A percentile compares a stretch with the other conserved stretches of the same genome.
phyloP scores from a whole-genome alignment of 2,888 invertebrate species.

The Entomobrya proxima region DNA sequence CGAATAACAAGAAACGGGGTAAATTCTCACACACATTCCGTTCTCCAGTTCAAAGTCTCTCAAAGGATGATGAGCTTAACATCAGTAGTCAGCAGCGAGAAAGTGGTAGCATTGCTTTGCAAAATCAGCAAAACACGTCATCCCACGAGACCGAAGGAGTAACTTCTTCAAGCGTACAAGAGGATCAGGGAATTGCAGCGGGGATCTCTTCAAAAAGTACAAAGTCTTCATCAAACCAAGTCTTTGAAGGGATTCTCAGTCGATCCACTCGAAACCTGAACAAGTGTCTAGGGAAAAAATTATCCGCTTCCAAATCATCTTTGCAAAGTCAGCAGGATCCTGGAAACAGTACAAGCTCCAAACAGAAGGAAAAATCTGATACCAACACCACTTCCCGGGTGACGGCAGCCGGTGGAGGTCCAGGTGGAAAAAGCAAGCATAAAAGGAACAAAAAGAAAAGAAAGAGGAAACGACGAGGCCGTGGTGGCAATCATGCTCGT shows the following conservation, averaged over 20 bases:
- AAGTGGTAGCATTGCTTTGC: background rate
- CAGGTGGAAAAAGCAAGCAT: constrained; percentile 42
- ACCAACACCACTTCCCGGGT: background rate
- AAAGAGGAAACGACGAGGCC: constrained; percentile 1
- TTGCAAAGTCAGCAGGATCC: constrained; percentile 46
- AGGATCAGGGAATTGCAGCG: background rate
- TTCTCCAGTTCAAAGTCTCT: constrained; percentile 15
- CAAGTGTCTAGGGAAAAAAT: constrained; percentile 50
- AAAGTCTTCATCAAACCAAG: constrained; percentile 42
- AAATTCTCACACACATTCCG: constrained; percentile 23
- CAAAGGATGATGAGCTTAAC: constrained; percentile 21
- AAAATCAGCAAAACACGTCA: constrained; percentile 37
- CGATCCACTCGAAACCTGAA: constrained; percentile 12
- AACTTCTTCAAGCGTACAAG: background rate
- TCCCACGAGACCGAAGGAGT: constrained; percentile 37
- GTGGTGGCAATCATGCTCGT: background rate
- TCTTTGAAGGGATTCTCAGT: constrained; percentile 8
- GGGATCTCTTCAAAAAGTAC: constrained; percentile 31
- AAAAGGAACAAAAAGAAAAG: constrained; percentile 45
- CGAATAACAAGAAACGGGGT: constrained; percentile 24
- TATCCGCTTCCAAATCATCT: constrained; percentile 53
- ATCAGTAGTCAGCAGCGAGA: background rate
- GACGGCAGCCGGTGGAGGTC: background rate
- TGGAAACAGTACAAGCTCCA: background rate
- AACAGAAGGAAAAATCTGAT: background rate